Percentiles rank a stretch among this genome's conserved stretches.
Conservation (phyloP, 2,113 vertebrate species). For the Vireo altiloquus region DNA sequence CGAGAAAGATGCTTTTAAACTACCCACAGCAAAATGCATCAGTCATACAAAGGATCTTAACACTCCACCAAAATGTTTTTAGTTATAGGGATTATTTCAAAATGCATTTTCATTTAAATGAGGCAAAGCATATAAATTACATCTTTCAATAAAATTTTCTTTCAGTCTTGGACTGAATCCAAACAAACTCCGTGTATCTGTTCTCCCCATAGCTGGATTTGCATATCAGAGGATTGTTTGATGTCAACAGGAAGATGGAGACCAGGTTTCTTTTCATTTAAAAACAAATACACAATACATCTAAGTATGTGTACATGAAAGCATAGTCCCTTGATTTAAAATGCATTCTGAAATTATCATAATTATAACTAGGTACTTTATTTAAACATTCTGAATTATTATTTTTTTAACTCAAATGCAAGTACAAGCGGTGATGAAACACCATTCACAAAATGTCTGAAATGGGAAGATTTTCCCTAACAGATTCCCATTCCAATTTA, state of each 20-base stretch:
- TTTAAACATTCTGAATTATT: slow-evolving; percentile 17
- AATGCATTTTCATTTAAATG: slow-evolving; percentile 54
- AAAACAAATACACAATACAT: slow-evolving; percentile 68
- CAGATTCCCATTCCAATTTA: background rate
- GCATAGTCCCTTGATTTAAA: slow-evolving; percentile 49
- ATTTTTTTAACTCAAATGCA: background rate
- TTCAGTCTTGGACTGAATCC: slow-evolving; percentile 69
- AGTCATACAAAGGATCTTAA: background rate
- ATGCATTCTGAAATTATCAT: slow-evolving; percentile 51
- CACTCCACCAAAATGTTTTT: background rate
- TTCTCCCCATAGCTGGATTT: slow-evolving; percentile 68
- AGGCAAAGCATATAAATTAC: slow-evolving; percentile 40
- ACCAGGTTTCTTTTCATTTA: slow-evolving; percentile 72
- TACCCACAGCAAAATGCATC: background rate
- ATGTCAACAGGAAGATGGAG: slow-evolving; percentile 76
- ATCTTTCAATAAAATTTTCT: slow-evolving; percentile 54
- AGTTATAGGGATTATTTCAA: slow-evolving; percentile 18
- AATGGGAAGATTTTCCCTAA: background rate
- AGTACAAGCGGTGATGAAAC: background rate
- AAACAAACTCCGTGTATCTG: slow-evolving; percentile 62
- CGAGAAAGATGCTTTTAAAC: background rate
- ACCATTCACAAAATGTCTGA: background rate
- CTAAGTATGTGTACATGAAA: slow-evolving; percentile 46
- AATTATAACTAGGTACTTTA: slow-evolving; percentile 35
- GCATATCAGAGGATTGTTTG: slow-evolving; percentile 81